These are phyloP conservation scores for Scrobipalpa atriplicella DNA, from an alignment of 2,888 invertebrate species.

Conservation along the genomic window DNA sequence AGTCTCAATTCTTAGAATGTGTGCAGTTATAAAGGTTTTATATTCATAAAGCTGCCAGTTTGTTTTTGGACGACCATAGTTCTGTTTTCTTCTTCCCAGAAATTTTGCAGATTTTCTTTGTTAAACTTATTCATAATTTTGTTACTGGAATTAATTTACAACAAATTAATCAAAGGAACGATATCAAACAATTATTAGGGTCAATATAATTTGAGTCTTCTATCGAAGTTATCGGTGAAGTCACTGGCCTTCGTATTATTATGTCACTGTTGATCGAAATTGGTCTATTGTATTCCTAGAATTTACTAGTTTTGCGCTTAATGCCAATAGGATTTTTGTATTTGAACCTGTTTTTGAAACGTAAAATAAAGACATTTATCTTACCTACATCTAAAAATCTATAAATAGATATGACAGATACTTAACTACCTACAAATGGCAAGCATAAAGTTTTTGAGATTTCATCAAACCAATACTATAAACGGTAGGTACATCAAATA, in stretches of 20 bases:
- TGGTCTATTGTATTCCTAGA: constrained; percentile 23
- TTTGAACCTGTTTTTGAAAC: too few species aligned
- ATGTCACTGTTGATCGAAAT: constrained; percentile 50
- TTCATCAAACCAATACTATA: too few species aligned
- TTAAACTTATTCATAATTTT: neutral
- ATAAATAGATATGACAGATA: too few species aligned
- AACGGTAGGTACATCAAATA: too few species aligned
- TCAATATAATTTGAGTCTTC: constrained; percentile 47
- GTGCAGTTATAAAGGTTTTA: neutral
- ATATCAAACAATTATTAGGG: constrained; percentile 60
- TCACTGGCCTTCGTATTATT: constrained; percentile 53
- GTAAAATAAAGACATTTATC: too few species aligned
- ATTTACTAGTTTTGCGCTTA: constrained; percentile 1
- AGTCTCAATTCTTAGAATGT: too few species aligned
- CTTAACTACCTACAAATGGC: too few species aligned
- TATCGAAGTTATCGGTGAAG: constrained; percentile 44
- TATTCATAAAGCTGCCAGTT: neutral
- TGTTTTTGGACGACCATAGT: neutral
- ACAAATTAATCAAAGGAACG: constrained; percentile 39
- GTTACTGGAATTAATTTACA: constrained; percentile 34
- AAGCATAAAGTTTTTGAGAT: too few species aligned
- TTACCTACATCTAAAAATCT: too few species aligned
- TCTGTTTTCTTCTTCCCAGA: neutral
- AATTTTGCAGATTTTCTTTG: neutral
- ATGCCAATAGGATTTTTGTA: neutral